A percentile compares a stretch with the other conserved stretches of the same genome.
Evolutionary conservation across 2,113 vertebrate genomes (phyloP).

Genomic region (Symphodus melops): DNA sequence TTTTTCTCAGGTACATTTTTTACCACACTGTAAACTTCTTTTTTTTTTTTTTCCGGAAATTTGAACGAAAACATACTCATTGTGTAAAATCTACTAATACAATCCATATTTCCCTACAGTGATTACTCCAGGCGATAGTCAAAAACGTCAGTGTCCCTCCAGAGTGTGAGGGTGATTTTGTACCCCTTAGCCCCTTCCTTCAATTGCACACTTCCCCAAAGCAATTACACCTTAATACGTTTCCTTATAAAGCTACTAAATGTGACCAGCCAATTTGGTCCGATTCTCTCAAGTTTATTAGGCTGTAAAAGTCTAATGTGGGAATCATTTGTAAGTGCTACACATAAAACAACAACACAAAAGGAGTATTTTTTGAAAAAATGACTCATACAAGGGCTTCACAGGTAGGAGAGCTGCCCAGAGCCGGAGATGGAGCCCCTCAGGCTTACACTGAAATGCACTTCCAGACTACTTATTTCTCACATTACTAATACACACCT

Average conservation of each 20-base stretch:
- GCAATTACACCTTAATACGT: constrained; percentile 79
- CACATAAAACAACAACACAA: constrained; percentile 78
- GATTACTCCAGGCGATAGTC: constrained; percentile 57
- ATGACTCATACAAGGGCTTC: constrained; percentile 64
- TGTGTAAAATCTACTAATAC: constrained; percentile 72
- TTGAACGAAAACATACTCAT: constrained; percentile 79
- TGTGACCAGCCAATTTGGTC: constrained; percentile 77
- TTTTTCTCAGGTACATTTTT: constrained; percentile 75
- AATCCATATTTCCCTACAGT: constrained; percentile 69
- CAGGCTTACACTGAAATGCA: constrained; percentile 47
- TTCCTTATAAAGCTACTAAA: constrained; percentile 82
- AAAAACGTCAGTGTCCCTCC: constrained; percentile 73
- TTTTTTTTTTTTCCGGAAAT: constrained; percentile 77
- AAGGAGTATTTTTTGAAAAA: constrained; percentile 61
- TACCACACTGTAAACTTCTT: constrained; percentile 77
- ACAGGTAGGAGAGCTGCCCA: constrained; percentile 73
- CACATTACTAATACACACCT: constrained; percentile 69
- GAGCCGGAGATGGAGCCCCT: constrained; percentile 65
- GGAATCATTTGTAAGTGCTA: constrained; percentile 78
- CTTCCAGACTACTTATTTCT: constrained; percentile 64
- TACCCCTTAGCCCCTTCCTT: constrained; percentile 60
- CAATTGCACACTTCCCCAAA: constrained; percentile 51
- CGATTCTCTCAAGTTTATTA: constrained; percentile 81
- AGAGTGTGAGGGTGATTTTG: constrained; percentile 42
- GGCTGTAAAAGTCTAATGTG: constrained; percentile 74